Base-by-base conservation (phyloP, 2,888 invertebrate genomes). In the Allophyes oxyacanthae region DNA sequence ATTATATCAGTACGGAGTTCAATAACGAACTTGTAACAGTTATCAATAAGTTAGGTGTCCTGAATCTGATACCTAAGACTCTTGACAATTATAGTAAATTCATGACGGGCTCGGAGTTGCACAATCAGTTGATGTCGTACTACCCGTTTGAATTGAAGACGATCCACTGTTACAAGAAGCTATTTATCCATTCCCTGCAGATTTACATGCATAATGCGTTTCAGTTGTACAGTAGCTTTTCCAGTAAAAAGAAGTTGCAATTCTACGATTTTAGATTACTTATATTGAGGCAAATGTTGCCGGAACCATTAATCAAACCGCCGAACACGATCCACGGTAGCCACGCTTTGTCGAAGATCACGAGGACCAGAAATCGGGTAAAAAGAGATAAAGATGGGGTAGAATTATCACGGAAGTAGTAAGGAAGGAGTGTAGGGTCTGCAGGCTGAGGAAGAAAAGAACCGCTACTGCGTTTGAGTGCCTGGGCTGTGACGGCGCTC, bases 1-100 rank as follows among this genome's bases (percentile, higher is more conserved):
- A 41, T 5, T 67, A 62, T 37, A 50, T 65, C 30, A 43, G 57
- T 6, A 65, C 61, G 14, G 67, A 65, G 45, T 50, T 36, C n/a
- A 48, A 55, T 10, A 2, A 55, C 25, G 11, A 50, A 10, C 4
- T 40, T 6, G 11, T 33, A 40, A 9, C 20, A 11, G 6, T 25
- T 7, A 32, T 48, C 11, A 44, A 14, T 7, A 32, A 32, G n/a
- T n/a, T n/a, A n/a, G 53, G 49, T 10, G 14, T 2, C 6, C 1
- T 53, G 13, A 11, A 0, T 0, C 7, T n/a, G 1, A 55, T 25
- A 37, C 64, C 59, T 7, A 36, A 20, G 36, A 53, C 57, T 32
- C 51, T 67, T 8, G 10, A n/a, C 3, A 44, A 55, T 20, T 67
- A 52, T 32, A 37, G 36, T 1, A 41, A 63, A n/a, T 45, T 34